Evolutionary conservation across 2,888 invertebrate species (phyloP).

Genomic region (Zootermopsis nevadensis): DNA sequence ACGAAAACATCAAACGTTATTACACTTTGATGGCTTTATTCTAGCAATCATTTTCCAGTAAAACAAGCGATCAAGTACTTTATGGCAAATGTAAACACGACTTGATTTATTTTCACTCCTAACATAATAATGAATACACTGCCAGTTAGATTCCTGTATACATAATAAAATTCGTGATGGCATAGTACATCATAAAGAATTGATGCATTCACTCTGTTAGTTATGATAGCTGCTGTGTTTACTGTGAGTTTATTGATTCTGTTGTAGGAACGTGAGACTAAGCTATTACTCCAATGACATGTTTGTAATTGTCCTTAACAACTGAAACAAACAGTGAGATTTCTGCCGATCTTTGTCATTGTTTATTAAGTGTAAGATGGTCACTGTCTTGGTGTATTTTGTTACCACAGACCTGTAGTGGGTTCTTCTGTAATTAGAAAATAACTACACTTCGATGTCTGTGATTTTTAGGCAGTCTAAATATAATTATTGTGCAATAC

Average conservation of each 20-base stretch:
- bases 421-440: too few relatives aligned
- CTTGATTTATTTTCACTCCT: background rate
- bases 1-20: too few relatives aligned
- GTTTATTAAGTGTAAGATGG: background rate
- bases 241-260: background rate
- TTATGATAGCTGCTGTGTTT: background rate
- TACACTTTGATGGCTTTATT: background rate
- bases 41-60: background rate
- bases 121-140: background rate
- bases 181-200: background rate
- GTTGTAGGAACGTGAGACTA: background rate
- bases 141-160: background rate
- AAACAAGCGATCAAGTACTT: background rate
- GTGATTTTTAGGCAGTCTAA: too few relatives aligned
- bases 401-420: too few relatives aligned
- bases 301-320: background rate
- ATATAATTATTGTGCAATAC: too few relatives aligned
- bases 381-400: background rate
- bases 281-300: background rate
- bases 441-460: too few relatives aligned
- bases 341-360: background rate
- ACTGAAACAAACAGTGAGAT: background rate
- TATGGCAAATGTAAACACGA: background rate
- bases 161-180: background rate
- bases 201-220: background rate